Evolutionary conservation across 2,113 vertebrate genomes (phyloP).

Genomic region (Rhadina sibilatrix): DNA sequence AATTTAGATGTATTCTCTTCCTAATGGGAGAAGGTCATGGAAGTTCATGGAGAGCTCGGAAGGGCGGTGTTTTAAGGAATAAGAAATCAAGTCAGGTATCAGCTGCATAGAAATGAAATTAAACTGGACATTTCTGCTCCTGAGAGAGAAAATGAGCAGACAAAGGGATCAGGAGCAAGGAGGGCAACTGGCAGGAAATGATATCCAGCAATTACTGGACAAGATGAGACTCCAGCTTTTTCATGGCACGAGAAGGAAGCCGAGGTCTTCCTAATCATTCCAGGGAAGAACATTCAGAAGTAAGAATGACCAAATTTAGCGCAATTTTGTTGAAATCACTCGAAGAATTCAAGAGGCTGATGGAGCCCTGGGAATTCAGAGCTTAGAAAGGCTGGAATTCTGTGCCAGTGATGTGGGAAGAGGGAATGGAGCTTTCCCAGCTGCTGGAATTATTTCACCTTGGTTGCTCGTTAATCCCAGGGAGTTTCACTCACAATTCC

Average conservation of each 20-base stretch:
- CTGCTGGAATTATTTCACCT: background rate
- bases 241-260: background rate
- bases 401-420: background rate
- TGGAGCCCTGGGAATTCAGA: background rate
- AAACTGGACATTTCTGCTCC: background rate
- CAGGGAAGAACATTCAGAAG: background rate
- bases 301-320: background rate
- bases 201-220: background rate
- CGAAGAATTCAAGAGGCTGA: background rate
- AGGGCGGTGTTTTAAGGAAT: background rate
- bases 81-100: slow-evolving; percentile 14
- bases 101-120: slow-evolving; percentile 17
- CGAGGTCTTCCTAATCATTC: background rate
- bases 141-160: slow-evolving; percentile 15
- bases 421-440: background rate
- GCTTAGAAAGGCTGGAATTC: background rate
- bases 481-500: background rate
- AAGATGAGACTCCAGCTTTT: background rate
- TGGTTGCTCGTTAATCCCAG: background rate
- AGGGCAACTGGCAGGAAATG: background rate
- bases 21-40: background rate
- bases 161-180: slow-evolving; percentile 16
- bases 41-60: background rate
- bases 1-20: slow-evolving; percentile 28
- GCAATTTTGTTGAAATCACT: background rate